phyloP scores from a whole-genome alignment of 2,888 invertebrate species.

The Dromius quadrimaculatus region DNA sequence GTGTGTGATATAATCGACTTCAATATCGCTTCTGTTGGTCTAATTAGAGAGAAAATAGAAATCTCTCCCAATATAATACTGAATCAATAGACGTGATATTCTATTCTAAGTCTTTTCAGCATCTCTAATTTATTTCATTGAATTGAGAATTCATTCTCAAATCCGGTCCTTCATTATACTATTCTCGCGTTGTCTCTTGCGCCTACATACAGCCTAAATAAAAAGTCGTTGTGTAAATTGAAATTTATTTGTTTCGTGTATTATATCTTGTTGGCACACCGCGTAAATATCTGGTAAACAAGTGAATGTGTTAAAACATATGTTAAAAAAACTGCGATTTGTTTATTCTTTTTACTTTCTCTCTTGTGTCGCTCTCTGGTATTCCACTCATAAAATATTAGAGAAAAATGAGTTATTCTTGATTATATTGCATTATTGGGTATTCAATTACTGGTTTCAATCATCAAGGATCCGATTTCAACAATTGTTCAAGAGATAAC shows the following conservation, averaged over 20 bases:
- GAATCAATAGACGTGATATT: background rate
- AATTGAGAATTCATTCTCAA: too few species aligned
- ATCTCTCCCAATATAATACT: background rate
- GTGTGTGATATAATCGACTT: too few species aligned
- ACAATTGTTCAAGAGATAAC: too few species aligned
- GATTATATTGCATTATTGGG: too few species aligned
- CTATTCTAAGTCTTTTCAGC: background rate
- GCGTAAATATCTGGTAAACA: constrained; percentile 19
- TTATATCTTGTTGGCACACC: constrained; percentile 34
- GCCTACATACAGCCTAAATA: constrained; percentile 19
- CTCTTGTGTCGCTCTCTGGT: too few species aligned
- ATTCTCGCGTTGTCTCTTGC: background rate
- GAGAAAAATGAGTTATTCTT: too few species aligned
- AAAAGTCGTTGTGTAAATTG: constrained; percentile 25
- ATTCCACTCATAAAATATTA: too few species aligned
- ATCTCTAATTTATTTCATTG: too few species aligned
- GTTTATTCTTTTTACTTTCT: too few species aligned
- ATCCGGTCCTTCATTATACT: background rate
- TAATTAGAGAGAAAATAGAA: background rate
- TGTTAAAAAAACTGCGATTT: constrained; percentile 28
- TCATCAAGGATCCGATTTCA: too few species aligned
- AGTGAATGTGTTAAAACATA: constrained; percentile 3
- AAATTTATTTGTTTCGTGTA: constrained; percentile 40
- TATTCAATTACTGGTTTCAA: too few species aligned
- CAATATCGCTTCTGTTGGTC: background rate